Evolutionary conservation across 2,888 invertebrate genomes (phyloP).

Genomic region (Caenorhabditis sp.): DNA sequence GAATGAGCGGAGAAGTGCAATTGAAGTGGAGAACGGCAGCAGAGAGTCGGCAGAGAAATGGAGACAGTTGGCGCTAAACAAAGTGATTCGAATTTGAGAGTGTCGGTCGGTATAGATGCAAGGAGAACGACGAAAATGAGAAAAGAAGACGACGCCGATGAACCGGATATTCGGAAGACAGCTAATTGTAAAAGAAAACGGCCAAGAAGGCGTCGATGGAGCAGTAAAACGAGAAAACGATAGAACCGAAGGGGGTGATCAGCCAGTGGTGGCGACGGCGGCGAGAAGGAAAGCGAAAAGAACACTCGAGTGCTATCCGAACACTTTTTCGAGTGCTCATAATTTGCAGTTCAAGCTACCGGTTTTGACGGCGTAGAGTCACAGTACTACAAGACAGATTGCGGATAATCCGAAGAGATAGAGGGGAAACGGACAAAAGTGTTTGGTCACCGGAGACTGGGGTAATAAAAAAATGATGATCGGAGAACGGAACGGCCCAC

Average conservation of each 20-base stretch:
- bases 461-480: slow-evolving; percentile 44
- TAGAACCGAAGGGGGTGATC: neutral
- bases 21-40: too few species aligned
- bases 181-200: slow-evolving; percentile 23
- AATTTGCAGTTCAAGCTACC: neutral
- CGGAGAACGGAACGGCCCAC: slow-evolving; percentile 15
- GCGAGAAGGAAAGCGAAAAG: slow-evolving; percentile 7
- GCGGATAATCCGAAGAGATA: too few species aligned
- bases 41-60: too few species aligned
- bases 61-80: too few species aligned
- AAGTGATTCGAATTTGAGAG: too few species aligned
- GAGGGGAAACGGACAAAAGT: neutral
- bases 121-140: neutral
- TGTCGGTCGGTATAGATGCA: too few species aligned
- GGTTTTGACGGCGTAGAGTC: neutral
- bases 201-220: slow-evolving; percentile 37
- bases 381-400: slow-evolving; percentile 8
- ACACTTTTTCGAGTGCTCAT: slow-evolving; percentile 13
- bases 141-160: slow-evolving; percentile 15
- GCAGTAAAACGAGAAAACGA: slow-evolving; percentile 32
- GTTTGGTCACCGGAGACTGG: neutral
- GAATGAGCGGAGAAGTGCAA: too few species aligned
- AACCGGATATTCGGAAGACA: slow-evolving; percentile 6
- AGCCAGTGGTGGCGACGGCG: neutral
- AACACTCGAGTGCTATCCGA: slow-evolving; percentile 19